Base-by-base conservation (phyloP, 1,140 invertebrate genomes). In the Melitaea cinxia region DNA sequence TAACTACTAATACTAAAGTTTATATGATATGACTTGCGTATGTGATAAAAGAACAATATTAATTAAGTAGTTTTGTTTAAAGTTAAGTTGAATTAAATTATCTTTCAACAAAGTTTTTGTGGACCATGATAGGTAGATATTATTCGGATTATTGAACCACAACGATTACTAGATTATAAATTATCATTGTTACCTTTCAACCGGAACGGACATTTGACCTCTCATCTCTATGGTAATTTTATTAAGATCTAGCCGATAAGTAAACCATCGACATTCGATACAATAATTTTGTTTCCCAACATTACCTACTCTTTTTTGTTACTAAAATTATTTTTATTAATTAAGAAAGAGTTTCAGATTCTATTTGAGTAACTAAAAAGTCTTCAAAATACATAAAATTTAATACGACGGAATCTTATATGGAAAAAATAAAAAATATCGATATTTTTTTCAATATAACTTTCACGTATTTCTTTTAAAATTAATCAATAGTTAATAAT, bases 141-240 rank as follows among this genome's bases (percentile, higher is more conserved):
- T 60, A 56, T 58, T 58, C 39, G 42, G 70, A 47, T 66, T 65
- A 66, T 59, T 72, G 59, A 69, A 79, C 71, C 70, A 72, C 63
- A 69, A 77, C 70, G 42, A 19, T 12, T 24, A 35, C 26, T 59
- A 65, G 55, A 21, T 54, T 73, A 70, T 49, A 52, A 68, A 45
- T 50, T 72, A 70, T 82, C 68, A 80, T 79, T 80, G 77, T 79
- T 77, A 54, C 69, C 68, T 68, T 71, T 77, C 66, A 64, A 75
- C 68, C 75, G 73, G 68, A 79, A 83, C 82, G 64, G 49, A 67
- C 65, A 47, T 70, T 68, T 75, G 68, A 71, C 69, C 68, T 70
- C 58, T 56, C 33, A 56, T 33, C 35, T 30, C 49, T 62, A 53
- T 53, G 14, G 49, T 60, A 35, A 56, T 33, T 33, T 64, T 33